phyloP scores from a whole-genome alignment of 2,113 vertebrate species.

The Lepisosteus osseus region DNA sequence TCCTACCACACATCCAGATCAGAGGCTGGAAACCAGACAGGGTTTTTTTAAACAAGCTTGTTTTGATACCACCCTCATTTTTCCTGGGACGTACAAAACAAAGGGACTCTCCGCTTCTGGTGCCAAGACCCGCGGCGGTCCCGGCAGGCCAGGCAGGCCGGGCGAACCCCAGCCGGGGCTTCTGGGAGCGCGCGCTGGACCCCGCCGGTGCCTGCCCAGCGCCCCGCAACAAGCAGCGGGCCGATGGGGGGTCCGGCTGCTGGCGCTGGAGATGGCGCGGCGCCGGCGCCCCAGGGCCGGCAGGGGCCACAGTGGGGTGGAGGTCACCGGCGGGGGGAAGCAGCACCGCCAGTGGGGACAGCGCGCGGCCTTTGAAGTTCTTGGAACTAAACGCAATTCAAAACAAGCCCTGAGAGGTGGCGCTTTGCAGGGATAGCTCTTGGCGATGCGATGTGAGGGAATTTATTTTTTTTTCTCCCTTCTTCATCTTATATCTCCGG shows the following conservation, averaged over 20 bases:
- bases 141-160: too few species aligned
- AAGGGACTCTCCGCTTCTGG: too few species aligned
- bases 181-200: not conserved
- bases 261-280: too few species aligned
- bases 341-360: slow-evolving; percentile 1
- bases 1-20: too few species aligned
- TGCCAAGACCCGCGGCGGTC: too few species aligned
- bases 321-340: slow-evolving; percentile 2
- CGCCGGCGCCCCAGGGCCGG: not conserved
- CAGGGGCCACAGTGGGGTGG: not conserved
- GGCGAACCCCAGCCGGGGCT: not conserved
- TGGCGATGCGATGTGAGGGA: not conserved
- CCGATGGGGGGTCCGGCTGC: too few species aligned
- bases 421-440: not conserved
- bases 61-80: too few species aligned
- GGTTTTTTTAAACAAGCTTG: too few species aligned
- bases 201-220: not conserved
- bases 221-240: not conserved
- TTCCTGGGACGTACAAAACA: too few species aligned
- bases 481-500: too few species aligned
- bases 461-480: not conserved
- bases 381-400: slow-evolving; percentile 4
- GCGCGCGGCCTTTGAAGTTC: not conserved
- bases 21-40: too few species aligned
- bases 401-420: not conserved